Conservation (phyloP, 2,888 invertebrate genomes). For the Zaprionus lineosus region DNA sequence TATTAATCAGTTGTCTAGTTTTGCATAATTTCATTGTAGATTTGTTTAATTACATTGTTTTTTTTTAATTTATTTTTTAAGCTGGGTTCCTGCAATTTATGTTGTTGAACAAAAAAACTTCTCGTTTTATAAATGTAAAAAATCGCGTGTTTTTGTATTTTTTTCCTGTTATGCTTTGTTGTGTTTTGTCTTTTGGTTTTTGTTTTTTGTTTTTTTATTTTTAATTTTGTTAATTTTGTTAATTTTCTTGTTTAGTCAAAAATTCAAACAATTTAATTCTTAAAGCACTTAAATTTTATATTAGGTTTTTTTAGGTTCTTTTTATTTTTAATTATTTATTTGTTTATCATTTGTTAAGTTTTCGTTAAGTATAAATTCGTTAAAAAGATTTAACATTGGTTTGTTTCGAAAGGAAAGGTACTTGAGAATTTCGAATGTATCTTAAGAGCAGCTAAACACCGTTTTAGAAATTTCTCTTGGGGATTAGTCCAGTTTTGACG, state of each 20-base stretch:
- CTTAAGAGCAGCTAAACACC: conserved; percentile 44
- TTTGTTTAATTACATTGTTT: conserved; percentile 18
- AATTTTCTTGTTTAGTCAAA: conserved; percentile 41
- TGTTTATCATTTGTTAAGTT: conserved; percentile 29
- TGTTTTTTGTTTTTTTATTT: conserved; percentile 1
- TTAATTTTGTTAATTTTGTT: background rate
- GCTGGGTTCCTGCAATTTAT: conserved; percentile 50
- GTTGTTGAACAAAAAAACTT: conserved; percentile 65
- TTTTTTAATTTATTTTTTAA: conserved; percentile 40
- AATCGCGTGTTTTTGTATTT: conserved; percentile 47
- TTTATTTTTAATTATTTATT: conserved; percentile 33
- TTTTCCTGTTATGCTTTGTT: too few species aligned
- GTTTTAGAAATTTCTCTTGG: conserved; percentile 24
- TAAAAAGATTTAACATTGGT: conserved; percentile 68
- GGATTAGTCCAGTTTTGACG: conserved; percentile 36
- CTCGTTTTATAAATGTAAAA: conserved; percentile 73
- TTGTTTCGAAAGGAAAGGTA: conserved; percentile 60
- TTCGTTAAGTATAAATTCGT: conserved; percentile 66
- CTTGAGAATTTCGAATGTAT: conserved; percentile 62
- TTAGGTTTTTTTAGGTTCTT: conserved; percentile 8
- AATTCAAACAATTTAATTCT: conserved; percentile 71
- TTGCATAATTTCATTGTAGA: conserved; percentile 13
- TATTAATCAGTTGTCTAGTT: conserved; percentile 58
- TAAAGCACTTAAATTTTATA: conserved; percentile 70
- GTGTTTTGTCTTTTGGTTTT: background rate